Evolutionary conservation across 2,113 vertebrate species (phyloP).

Genomic region (Bubo scandiacus): DNA sequence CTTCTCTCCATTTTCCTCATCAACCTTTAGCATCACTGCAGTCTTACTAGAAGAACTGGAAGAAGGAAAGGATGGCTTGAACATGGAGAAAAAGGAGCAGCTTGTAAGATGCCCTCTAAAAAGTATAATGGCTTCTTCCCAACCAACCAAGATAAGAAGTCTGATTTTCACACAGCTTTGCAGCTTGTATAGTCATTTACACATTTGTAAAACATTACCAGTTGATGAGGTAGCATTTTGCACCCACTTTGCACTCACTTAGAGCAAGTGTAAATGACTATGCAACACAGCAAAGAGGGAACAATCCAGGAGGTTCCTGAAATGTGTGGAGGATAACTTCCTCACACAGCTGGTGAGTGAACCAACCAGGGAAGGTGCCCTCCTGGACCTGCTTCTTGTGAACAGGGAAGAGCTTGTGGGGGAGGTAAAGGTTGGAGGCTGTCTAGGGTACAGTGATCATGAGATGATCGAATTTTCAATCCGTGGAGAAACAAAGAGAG

Average conservation of each 20-base stretch:
- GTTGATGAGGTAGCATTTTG: background rate
- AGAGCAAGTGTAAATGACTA: background rate
- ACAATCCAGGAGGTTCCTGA: no score
- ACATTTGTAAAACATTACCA: background rate
- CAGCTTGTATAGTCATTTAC: background rate
- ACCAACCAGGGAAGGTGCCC: no score
- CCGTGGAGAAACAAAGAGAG: no score
- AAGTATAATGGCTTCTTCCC: background rate
- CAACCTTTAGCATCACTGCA: background rate
- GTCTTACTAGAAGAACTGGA: rapidly evolving
- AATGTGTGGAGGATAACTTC: no score
- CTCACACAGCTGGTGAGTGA: no score
- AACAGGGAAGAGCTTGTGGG: no score
- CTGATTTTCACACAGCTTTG: background rate
- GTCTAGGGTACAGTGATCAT: no score
- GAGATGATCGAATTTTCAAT: no score
- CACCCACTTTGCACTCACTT: background rate
- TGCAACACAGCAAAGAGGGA: background rate
- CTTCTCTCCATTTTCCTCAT: background rate
- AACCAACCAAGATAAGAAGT: background rate
- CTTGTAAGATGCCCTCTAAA: background rate
- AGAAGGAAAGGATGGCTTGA: background rate
- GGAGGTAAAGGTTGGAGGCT: no score
- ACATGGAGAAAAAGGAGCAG: rapidly evolving
- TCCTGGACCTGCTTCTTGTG: no score